Evolutionary conservation across 2,113 vertebrate species (phyloP).

Genomic region (Eulacestoma nigropectus): DNA sequence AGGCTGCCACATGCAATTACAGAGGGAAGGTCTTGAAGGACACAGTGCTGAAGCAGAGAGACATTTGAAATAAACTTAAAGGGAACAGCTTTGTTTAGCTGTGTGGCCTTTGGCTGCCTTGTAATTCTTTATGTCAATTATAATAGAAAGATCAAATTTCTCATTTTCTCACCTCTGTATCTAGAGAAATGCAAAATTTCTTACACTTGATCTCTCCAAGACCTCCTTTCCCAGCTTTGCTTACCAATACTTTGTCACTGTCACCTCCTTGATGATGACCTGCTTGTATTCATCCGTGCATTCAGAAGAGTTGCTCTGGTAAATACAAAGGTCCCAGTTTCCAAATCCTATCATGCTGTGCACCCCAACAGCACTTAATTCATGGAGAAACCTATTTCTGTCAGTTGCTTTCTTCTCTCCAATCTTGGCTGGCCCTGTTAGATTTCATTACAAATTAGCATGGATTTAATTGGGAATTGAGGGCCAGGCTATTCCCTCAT

Average conservation of each 20-base stretch:
- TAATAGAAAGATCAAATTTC: constrained; percentile 55
- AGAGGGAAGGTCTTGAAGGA: constrained; percentile 40
- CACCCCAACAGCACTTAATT: not conserved
- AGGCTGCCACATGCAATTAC: constrained; percentile 44
- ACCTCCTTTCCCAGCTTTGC: constrained; percentile 64
- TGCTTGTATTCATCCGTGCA: not conserved
- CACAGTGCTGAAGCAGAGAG: not conserved
- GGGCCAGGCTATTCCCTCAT: not conserved
- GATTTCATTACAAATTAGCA: not conserved
- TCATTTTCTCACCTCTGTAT: constrained; percentile 33
- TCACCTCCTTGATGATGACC: constrained; percentile 68
- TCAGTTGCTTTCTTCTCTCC: not conserved
- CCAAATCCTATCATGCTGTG: not conserved
- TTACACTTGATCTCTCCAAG: constrained; percentile 65
- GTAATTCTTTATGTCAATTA: constrained; percentile 40
- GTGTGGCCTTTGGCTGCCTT: not conserved
- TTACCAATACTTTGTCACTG: constrained; percentile 81
- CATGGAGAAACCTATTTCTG: constrained; percentile 7
- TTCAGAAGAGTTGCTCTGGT: not conserved
- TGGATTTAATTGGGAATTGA: not conserved
- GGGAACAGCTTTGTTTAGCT: constrained; percentile 32
- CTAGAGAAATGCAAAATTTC: constrained; percentile 31
- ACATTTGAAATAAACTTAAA: constrained; percentile 46
- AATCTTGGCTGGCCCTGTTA: not conserved
- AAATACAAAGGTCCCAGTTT: constrained; percentile 6